A percentile compares a stretch with the other conserved stretches of the same genome.
phyloP scores from a whole-genome alignment of 2,113 vertebrate species.

The Thinocorus orbignyianus region DNA sequence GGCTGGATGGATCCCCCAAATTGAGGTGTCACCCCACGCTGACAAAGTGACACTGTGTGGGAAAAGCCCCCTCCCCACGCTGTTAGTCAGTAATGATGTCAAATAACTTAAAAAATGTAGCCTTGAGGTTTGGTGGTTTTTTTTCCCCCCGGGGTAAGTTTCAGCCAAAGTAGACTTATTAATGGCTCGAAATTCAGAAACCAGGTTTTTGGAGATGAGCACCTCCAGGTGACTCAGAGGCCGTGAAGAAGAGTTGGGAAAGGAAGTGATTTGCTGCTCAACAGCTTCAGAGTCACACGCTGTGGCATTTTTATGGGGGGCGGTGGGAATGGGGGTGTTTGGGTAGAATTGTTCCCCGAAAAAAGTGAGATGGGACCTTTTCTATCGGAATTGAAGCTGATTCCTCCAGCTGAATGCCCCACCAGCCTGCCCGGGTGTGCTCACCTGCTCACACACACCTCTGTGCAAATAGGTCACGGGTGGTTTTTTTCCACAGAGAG shows the following conservation, averaged over 20 bases:
- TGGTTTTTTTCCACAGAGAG: background rate
- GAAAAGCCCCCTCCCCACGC: background rate
- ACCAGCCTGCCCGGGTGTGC: background rate
- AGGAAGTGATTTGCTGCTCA: background rate
- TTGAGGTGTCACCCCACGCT: fast-evolving
- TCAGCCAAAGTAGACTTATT: background rate
- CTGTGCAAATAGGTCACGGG: fast-evolving
- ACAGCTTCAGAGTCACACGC: background rate
- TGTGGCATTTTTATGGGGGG: background rate
- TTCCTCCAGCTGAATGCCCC: background rate
- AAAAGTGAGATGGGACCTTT: background rate
- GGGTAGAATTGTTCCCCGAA: background rate
- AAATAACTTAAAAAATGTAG: no score
- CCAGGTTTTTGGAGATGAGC: background rate
- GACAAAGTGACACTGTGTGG: background rate
- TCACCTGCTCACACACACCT: background rate
- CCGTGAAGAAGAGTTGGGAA: fast-evolving
- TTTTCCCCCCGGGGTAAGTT: background rate
- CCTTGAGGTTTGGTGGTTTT: background rate
- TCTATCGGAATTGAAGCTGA: background rate
- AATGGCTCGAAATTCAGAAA: background rate
- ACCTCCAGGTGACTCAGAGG: background rate
- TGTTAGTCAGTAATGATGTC: no score
- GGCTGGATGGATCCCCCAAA: fast-evolving
- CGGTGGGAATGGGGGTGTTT: background rate